Base-by-base conservation (phyloP, 2,888 invertebrate genomes). In the Orthosia incerta region DNA sequence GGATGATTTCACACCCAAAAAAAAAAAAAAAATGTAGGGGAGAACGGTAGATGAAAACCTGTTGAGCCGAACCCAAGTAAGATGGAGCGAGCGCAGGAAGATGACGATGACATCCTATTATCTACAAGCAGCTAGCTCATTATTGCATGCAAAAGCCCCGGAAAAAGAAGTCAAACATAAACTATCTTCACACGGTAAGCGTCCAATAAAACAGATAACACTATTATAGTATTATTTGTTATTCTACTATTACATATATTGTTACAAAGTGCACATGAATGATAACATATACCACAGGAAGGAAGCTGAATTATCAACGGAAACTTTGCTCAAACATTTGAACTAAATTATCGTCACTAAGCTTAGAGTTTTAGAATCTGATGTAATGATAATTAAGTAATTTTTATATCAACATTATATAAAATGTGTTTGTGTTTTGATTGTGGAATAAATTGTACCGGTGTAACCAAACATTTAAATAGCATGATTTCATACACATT, bases 301-400 rank as follows among this genome's bases (percentile, higher is more conserved):
- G 95, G 95, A 94, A 95, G 89, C 88, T 86, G 83, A 51, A 51
- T 88, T 94, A 94, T 94, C 94, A 92, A 85, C 92, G 94, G 95
- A 94, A 94, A 92, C 85, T 86, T 86, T 87, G 88, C 89, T 89
- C 86, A 83, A 85, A 84, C 74, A 83, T 87, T 86, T 82, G 72
- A 81, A 80, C 80, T 85, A 84, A 85, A 76, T 82, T 81, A 70
- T 64, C 55, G 74, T 71, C 70, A 85, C 66, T 80, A 68, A 75
- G 70, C 80, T 68, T 45, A 80, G 64, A 81, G 79, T 84, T 63
- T 83, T 69, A 82, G 81, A 80, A 85, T 80, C 79, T 76, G 71
- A 73, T 76, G 65, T 79, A 16, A 71, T 75, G 12, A 16, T 45
- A 16, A 74, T 67, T 23, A 71, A 16, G 48, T 55, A 18, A 13